Evolutionary conservation across 1,140 invertebrate genomes (phyloP), one percentile per base, ranked within the genome.

Genomic region (Eciton burchellii): DNA sequence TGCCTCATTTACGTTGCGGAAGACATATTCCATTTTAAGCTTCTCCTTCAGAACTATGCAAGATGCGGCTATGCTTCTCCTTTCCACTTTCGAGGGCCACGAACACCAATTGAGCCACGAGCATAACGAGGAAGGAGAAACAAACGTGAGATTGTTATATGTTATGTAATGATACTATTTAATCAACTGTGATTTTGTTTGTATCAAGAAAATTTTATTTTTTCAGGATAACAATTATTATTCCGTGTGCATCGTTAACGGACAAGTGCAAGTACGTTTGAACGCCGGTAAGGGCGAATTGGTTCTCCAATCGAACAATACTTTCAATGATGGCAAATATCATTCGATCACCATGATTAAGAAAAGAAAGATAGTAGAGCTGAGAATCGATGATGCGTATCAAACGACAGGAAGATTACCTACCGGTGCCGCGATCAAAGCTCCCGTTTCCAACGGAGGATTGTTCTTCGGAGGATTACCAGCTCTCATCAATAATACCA

Each of bases 41-140:
- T 95, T 98, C 59, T 96, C 97, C 4, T 98, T 99, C 92, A 95
- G 96, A 74, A 97, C 97, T 0, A 92, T 95, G 3, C 95, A 97
- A 82, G 89, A 94, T 0, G 95, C 97, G 85, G 97, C 97, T 4
- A 91, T 98, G 21, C 91, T 98, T 0, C 90, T 98, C 77, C 92
- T 97, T 24, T 96, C 97, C 0, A 96, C 97, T 0, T 96, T 96
- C 63, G 94, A 95, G 49, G 94, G 95, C 0, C 92, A 94, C 60
- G 92, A 94, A 21, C 93, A 94, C 5, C 88, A 86, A 77, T 49
- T 92, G 21, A 85, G 82, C 16, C 89, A 72, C 41, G 84, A 87
- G 45, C 68, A 86, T 1, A 89, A 89, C 57, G 47, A 60, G 43
- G 89, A 90, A 9, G 72, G 84, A n/a, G 82, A 92, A n/a, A 70